Evolutionary conservation across 2,113 vertebrate genomes (phyloP), one percentile per base, ranked within the genome.

Genomic region (Tenrec ecaudatus): DNA sequence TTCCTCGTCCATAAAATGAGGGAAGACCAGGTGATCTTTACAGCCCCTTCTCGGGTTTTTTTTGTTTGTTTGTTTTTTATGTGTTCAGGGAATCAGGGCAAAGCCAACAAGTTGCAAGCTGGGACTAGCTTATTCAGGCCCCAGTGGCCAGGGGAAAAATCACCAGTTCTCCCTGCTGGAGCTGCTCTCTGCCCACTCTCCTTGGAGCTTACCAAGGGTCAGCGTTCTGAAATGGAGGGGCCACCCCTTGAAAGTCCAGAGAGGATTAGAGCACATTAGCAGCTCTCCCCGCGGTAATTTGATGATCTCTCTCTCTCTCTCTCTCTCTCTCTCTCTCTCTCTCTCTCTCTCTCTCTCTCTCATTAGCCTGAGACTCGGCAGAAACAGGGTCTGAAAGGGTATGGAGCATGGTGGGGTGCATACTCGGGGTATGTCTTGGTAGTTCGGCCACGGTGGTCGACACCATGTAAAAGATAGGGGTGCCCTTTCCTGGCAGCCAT

Each of bases 391-490:
- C 62, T 71, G 36, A 57, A 73, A 78, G 33, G 36, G 29, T 23
- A 20, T 31, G 20, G 23, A 43, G 2, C 47, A 2, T 47, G 38
- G 14, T 22, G 60, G 47, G 9, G 47, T 53, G 47, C 20, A 6
- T 4, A 16, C 62, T 66, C 38, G 23, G 3, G 3, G 4, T 2
- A 0, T 19, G 36, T 11, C 43, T 1, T 1, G 25, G 7, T 3
- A 15, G 47, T 31, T 47, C 43, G 57, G 38, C 15, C 31, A n/a
- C 47, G 4, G 43, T 15, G 19, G 64, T 69, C 22, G 19, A 22
- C 57, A 40, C 68, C 3, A 0, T 22, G 22, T 17, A 47, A 66
- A 71, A 40, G 23, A 29, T 29, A 25, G 25, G 12, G 11, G 25
- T 57, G 1, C 17, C 83, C 47, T 76, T 31, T 62, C n/a, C 0